phyloP scores from a whole-genome alignment of 2,797 vertebrate species.

The Smutsia temminckii region DNA sequence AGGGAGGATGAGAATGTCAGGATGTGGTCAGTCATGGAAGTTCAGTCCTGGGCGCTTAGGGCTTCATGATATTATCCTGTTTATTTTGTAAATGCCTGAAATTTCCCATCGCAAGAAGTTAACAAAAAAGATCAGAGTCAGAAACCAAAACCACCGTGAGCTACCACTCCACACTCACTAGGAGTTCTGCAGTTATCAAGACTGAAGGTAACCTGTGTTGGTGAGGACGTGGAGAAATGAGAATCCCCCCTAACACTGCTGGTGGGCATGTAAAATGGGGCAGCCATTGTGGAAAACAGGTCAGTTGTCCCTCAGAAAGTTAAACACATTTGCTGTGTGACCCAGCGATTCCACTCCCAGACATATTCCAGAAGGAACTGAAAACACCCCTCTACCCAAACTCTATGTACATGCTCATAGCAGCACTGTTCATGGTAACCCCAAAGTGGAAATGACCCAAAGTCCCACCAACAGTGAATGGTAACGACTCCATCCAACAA shows the following conservation, averaged over 20 bases:
- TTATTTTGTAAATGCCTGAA: neutral
- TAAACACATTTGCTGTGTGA: neutral
- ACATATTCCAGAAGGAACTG: neutral
- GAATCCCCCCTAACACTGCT: fast-evolving
- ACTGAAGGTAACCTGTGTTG: neutral
- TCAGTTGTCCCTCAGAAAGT: neutral
- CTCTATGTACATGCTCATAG: no score
- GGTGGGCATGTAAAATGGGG: fast-evolving
- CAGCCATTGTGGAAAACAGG: neutral
- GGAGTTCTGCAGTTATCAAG: neutral
- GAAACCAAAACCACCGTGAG: neutral
- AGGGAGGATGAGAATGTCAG: neutral
- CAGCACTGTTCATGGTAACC: neutral
- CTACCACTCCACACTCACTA: neutral
- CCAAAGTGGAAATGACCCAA: neutral
- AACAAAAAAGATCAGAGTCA: neutral
- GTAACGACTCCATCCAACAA: fast-evolving
- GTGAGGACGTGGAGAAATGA: fast-evolving
- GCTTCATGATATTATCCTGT: neutral
- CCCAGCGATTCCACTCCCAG: neutral
- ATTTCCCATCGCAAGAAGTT: neutral
- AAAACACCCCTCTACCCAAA: neutral
- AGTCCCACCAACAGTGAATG: neutral
- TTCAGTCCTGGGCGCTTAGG: neutral
- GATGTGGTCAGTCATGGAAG: neutral